Percentiles rank a stretch among this genome's conserved stretches.
Conservation (phyloP, 2,888 invertebrate species). For the Aleiodes leptofemur region DNA sequence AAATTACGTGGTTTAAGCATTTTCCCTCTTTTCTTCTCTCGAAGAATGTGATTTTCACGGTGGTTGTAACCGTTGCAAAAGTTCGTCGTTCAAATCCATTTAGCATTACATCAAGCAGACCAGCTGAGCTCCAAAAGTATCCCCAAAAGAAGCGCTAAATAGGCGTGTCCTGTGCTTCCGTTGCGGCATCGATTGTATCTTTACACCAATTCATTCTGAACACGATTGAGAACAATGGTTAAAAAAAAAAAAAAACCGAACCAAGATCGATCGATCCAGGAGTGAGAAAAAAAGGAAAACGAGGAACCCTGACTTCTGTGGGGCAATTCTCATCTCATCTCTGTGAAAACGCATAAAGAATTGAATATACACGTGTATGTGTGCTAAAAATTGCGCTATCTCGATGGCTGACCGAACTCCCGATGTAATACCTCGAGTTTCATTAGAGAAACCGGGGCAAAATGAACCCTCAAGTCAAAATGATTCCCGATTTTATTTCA, state of each 20-base stretch:
- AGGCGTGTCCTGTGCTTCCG: constrained; percentile 66
- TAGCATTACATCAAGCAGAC: constrained; percentile 51
- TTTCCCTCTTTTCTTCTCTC: constrained; percentile 4
- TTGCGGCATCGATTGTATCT: constrained; percentile 46
- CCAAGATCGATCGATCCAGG: constrained; percentile 38
- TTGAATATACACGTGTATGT: neutral
- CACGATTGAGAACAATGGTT: constrained; percentile 24
- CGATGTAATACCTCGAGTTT: neutral
- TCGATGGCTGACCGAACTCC: neutral
- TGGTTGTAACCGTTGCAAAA: constrained; percentile 44
- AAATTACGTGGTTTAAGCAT: neutral
- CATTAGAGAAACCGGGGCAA: no score
- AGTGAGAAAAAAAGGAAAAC: no score
- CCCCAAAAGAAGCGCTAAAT: constrained; percentile 48
- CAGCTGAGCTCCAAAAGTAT: constrained; percentile 23
- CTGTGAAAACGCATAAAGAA: neutral
- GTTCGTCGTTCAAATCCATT: constrained; percentile 65
- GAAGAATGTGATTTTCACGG: constrained; percentile 32
- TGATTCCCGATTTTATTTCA: no score
- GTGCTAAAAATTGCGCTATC: no score
- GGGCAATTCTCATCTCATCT: no score
- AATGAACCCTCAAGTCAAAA: no score
- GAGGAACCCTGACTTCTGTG: no score
- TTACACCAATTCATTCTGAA: constrained; percentile 26
- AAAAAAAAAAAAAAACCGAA: neutral